phyloP scores from a whole-genome alignment of 2,888 invertebrate species.

The Eledona agricola region DNA sequence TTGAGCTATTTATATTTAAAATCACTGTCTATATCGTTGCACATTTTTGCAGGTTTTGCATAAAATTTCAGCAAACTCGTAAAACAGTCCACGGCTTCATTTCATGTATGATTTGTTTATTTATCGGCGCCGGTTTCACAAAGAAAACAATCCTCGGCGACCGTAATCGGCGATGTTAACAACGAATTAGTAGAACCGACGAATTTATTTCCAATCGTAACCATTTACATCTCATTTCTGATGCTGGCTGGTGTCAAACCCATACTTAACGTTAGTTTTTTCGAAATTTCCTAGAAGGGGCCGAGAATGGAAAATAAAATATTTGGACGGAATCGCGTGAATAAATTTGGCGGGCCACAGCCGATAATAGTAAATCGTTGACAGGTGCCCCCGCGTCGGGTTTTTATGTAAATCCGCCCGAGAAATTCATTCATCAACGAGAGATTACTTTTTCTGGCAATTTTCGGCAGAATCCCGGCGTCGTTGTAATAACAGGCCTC shows the following conservation, averaged over 20 bases:
- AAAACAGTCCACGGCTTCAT: slow-evolving; percentile 23
- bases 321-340: too few species aligned
- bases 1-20: slow-evolving; percentile 35
- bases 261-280: slow-evolving; percentile 15
- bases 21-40: slow-evolving; percentile 25
- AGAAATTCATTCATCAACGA: too few species aligned
- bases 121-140: neutral
- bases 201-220: slow-evolving; percentile 4
- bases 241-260: slow-evolving; percentile 22
- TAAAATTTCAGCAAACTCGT: slow-evolving; percentile 8
- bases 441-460: too few species aligned
- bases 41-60: slow-evolving; percentile 10
- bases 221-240: slow-evolving; percentile 25
- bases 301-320: too few species aligned
- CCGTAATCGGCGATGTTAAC: slow-evolving; percentile 6
- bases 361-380: too few species aligned
- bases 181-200: slow-evolving; percentile 10
- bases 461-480: too few species aligned
- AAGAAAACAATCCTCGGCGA: slow-evolving; percentile 7
- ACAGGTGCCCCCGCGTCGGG: too few species aligned
- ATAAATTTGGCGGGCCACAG: too few species aligned
- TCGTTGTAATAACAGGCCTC: too few species aligned
- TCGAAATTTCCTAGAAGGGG: too few species aligned
- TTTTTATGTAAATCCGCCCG: too few species aligned
- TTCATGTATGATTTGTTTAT: slow-evolving; percentile 15